Base-by-base conservation (phyloP, 2,113 vertebrate species). In the Chrysochloris asiatica region DNA sequence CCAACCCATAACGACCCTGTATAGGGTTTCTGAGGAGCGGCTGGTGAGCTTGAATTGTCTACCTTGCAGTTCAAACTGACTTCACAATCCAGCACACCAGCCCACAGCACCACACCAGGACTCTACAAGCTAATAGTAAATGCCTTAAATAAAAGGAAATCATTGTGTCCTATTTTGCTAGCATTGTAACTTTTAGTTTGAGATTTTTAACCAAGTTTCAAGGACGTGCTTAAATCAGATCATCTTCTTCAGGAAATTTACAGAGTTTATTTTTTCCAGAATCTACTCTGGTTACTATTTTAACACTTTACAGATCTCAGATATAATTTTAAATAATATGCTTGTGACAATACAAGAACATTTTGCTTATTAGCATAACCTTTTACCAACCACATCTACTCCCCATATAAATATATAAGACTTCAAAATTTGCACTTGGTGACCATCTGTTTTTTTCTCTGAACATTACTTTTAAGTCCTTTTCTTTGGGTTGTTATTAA, bases 361-460 rank as follows among this genome's bases (percentile, higher is more conserved):
- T 96, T 97, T 96, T 97, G 95, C 96, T 96, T 95, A 97, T 97
- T 96, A 97, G 94, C 96, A 97, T 96, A 97, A 96, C 95, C 92
- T 96, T 96, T 97, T 96, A 90, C 95, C 94, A 96, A 95, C 91
- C 81, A 65, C 93, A 94, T 95, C 90, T 96, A 93, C 33, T 96
- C 76, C 61, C 88, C 88, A 82, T 94, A 96, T 81, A 90, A 94
- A 97, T 95, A 87, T 93, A 94, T 79, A 96, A 96, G 95, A 96
- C 96, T 96, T 93, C 54, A 92, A 82, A 94, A 95, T 94, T 92
- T 90, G 50, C 73, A 92, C 95, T 96, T 89, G 88, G 80, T 83
- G 78, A 92, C 96, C 96, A 97, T 97, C 96, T 97, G 96, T 95
- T 95, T 96, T n/a, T 95, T 86, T 90, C 81, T 94, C 61, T 38